Percentiles rank a stretch among this genome's conserved stretches.
Evolutionary conservation across 2,888 invertebrate genomes (phyloP).

Genomic region (Calephelis perditalis): DNA sequence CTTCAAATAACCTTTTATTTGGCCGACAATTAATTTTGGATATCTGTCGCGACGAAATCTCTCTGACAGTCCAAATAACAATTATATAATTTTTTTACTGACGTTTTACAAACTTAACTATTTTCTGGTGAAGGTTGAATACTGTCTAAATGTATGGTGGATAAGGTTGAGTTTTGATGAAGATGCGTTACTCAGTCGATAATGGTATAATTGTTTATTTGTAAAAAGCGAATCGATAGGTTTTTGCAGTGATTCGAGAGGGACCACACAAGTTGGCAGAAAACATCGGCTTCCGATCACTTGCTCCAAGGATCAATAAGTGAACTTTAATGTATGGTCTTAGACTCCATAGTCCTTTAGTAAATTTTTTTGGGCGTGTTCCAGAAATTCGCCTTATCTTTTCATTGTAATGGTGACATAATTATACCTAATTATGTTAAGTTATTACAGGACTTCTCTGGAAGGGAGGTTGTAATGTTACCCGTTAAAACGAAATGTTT

Average conservation of each 20-base stretch:
- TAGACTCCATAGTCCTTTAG: not conserved
- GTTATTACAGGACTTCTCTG: too few species aligned
- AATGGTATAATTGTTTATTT: conserved; percentile 36
- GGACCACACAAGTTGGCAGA: conserved; percentile 61
- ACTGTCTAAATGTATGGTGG: conserved; percentile 26
- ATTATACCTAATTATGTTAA: too few species aligned
- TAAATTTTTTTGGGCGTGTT: too few species aligned
- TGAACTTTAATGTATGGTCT: not conserved
- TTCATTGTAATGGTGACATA: too few species aligned
- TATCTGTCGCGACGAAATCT: conserved; percentile 62
- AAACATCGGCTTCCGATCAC: conserved; percentile 26
- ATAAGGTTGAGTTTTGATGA: conserved; percentile 38
- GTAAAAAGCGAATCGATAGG: conserved; percentile 57
- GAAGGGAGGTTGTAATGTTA: too few species aligned
- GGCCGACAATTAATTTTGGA: conserved; percentile 55
- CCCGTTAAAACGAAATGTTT: too few species aligned
- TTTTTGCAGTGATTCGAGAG: conserved; percentile 47
- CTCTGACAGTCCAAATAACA: conserved; percentile 62
- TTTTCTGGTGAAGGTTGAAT: conserved; percentile 6
- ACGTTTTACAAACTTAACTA: conserved; percentile 22
- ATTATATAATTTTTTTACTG: conserved; percentile 41
- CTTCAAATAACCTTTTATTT: conserved; percentile 45
- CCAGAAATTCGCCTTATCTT: too few species aligned
- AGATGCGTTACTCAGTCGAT: conserved; percentile 26
- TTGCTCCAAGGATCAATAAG: not conserved